These are phyloP conservation scores for Pollimyrus isidori DNA, from an alignment of 2,113 vertebrate species.

Conservation along the genomic window DNA sequence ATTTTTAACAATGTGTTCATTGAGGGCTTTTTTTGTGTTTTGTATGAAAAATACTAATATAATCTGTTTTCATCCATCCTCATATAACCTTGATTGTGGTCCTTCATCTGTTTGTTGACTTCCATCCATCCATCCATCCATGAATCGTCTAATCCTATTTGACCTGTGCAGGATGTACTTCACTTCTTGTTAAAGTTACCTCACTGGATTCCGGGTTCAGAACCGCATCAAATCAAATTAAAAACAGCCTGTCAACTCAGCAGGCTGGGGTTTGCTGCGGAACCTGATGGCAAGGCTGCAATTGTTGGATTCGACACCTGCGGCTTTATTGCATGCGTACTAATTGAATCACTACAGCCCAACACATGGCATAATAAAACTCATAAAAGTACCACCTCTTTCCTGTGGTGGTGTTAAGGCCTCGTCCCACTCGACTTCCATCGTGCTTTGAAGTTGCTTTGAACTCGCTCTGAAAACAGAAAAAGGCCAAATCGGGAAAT, in stretches of 20 bases:
- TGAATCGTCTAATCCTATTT: background rate
- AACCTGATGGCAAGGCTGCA: background rate
- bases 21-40: background rate
- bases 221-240: background rate
- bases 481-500: slow-evolving; percentile 41
- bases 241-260: background rate
- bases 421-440: background rate
- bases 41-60: background rate
- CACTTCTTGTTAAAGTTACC: slow-evolving; percentile 14
- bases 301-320: background rate
- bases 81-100: background rate
- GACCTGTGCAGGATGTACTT: background rate
- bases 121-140: background rate
- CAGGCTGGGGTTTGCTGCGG: background rate
- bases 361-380: background rate
- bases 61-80: background rate
- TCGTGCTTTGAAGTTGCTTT: background rate
- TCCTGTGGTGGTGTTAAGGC: background rate
- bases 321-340: background rate
- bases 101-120: background rate
- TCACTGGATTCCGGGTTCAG: slow-evolving; percentile 33
- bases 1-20: background rate
- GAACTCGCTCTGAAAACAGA: background rate
- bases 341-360: background rate
- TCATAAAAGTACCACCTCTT: background rate